These are phyloP conservation scores for Lagopus leucura DNA, from an alignment of 2,113 vertebrate species.

Conservation along the genomic window DNA sequence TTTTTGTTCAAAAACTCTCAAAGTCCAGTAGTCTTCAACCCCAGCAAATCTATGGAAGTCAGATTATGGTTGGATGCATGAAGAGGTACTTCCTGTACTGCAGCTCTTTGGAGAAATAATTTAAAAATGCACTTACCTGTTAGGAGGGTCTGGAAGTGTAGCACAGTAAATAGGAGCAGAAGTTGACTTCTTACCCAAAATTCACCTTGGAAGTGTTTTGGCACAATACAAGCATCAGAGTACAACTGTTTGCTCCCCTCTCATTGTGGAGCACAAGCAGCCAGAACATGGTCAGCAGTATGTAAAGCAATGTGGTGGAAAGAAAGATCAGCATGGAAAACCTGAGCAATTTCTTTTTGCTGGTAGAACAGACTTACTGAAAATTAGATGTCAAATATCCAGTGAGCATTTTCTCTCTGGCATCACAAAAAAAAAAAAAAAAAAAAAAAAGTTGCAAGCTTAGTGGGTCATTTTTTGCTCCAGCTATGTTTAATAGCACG, in stretches of 20 bases:
- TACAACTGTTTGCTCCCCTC: neutral
- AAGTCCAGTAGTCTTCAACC: neutral
- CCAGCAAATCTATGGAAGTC: neutral
- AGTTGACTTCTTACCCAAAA: neutral
- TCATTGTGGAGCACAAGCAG: neutral
- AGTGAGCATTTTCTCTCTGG: neutral
- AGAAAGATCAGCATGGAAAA: neutral
- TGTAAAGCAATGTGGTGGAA: neutral
- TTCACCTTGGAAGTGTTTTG: neutral
- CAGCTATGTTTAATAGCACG: constrained; percentile 6
- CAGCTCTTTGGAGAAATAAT: neutral
- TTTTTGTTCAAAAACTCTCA: neutral
- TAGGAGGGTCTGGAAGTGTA: neutral
- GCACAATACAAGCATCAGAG: neutral
- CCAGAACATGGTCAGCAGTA: neutral
- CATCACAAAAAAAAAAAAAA: neutral
- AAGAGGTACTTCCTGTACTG: neutral
- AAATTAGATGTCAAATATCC: neutral
- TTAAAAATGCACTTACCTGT: neutral
- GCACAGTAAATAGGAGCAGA: neutral
- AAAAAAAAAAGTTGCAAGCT: constrained; percentile 12
- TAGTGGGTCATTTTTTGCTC: neutral
- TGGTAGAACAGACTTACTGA: neutral
- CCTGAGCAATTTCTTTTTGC: neutral
- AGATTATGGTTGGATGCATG: neutral